These are phyloP conservation scores for Spongia lamella DNA, from an alignment of 37 sponge, comb jelly and placozoan genomes.

Conservation along the genomic window DNA sequence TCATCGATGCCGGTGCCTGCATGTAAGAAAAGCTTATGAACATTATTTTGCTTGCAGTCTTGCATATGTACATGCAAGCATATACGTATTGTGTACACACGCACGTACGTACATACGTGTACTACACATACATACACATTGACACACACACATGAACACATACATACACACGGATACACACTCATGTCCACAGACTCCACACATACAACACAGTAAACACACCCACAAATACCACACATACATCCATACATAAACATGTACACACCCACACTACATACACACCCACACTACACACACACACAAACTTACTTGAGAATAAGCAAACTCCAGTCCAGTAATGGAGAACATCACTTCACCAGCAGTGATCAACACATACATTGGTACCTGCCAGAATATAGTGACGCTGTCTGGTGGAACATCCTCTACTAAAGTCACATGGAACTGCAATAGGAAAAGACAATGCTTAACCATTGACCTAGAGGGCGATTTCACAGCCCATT, in stretches of 20 bases:
- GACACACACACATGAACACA: no score
- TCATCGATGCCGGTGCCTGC: slow-evolving; percentile 97
- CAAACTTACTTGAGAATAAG: slow-evolving; percentile 87
- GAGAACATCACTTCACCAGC: slow-evolving; percentile 99
- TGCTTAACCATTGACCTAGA: no score
- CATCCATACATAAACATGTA: no score
- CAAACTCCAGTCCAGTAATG: slow-evolving; percentile 96
- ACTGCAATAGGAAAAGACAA: slow-evolving; percentile 7
- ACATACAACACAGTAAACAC: no score
- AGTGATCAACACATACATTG: slow-evolving; percentile 95
- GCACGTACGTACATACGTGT: slow-evolving; percentile 8
- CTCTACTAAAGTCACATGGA: slow-evolving; percentile 19
- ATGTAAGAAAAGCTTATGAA: background rate
- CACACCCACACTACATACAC: background rate
- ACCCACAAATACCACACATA: no score
- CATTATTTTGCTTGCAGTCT: background rate
- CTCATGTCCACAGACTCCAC: no score
- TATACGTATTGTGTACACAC: background rate
- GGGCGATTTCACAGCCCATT: no score
- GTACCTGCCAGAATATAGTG: slow-evolving; percentile 82
- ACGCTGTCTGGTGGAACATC: slow-evolving; percentile 72
- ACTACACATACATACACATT: no score
- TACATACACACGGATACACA: no score
- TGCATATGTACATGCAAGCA: background rate
- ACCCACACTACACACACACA: background rate